phyloP scores from a whole-genome alignment of 2,888 invertebrate species.

The Danaus chrysippus region DNA sequence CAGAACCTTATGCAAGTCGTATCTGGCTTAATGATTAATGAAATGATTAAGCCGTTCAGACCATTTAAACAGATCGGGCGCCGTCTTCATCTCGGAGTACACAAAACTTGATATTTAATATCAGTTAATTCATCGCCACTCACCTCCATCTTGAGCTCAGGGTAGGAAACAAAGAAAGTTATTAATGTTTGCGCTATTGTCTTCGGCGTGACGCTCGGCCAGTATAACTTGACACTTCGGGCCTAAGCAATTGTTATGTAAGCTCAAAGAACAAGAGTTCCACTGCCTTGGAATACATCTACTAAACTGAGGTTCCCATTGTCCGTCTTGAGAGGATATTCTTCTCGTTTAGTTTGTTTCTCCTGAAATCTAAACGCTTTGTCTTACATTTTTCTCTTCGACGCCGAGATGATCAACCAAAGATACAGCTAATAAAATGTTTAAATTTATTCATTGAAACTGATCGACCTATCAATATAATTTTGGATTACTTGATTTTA shows the following conservation, averaged over 20 bases:
- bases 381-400: slow-evolving; percentile 36
- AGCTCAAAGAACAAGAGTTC: slow-evolving; percentile 41
- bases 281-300: slow-evolving; percentile 46
- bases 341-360: slow-evolving; percentile 40
- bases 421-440: slow-evolving; percentile 11
- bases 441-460: slow-evolving; percentile 1
- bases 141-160: slow-evolving; percentile 33
- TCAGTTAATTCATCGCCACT: slow-evolving; percentile 38
- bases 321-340: slow-evolving; percentile 54
- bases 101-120: slow-evolving; percentile 34
- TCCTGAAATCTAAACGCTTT: slow-evolving; percentile 37
- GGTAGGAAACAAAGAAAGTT: slow-evolving; percentile 70
- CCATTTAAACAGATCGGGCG: background rate
- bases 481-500: background rate
- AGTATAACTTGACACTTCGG: slow-evolving; percentile 39
- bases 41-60: background rate
- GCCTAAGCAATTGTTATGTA: slow-evolving; percentile 29
- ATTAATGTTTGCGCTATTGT: slow-evolving; percentile 74
- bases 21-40: background rate
- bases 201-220: slow-evolving; percentile 57
- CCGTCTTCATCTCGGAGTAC: background rate
- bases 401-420: slow-evolving; percentile 27
- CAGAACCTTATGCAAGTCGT: no score
- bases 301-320: slow-evolving; percentile 65
- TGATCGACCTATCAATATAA: background rate